These are phyloP conservation scores for Phania funesta DNA, from an alignment of 2,888 invertebrate genomes.

Conservation along the genomic window DNA sequence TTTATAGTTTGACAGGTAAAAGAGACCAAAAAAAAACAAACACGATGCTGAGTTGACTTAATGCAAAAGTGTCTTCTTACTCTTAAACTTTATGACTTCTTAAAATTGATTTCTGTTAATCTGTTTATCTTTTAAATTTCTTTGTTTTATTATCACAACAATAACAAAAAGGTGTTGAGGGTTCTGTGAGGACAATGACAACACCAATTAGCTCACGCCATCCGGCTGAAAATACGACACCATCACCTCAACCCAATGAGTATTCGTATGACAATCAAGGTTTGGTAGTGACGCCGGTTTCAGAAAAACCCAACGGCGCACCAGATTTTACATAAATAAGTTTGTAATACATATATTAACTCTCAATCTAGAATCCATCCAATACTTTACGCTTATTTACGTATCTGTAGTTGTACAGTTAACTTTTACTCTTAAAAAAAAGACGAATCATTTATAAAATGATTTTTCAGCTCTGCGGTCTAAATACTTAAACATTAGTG, in stretches of 20 bases:
- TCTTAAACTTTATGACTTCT: constrained; percentile 49
- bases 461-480: constrained; percentile 13
- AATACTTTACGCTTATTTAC: constrained; percentile 46
- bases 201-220: constrained; percentile 87
- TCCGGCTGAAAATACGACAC: constrained; percentile 89
- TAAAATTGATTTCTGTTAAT: constrained; percentile 9
- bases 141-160: constrained; percentile 29
- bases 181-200: constrained; percentile 85
- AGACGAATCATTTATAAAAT: constrained; percentile 45
- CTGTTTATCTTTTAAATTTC: constrained; percentile 1
- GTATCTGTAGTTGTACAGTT: neutral
- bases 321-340: constrained; percentile 63
- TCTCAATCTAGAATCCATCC: neutral
- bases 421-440: neutral
- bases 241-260: constrained; percentile 83
- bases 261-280: constrained; percentile 90
- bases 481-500: constrained; percentile 7
- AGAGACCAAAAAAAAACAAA: neutral
- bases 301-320: constrained; percentile 73
- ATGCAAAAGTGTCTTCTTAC: constrained; percentile 12
- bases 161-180: constrained; percentile 80
- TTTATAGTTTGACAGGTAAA: constrained; percentile 77
- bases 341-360: neutral
- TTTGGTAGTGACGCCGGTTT: constrained; percentile 84
- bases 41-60: constrained; percentile 23